Evolutionary conservation across 2,888 invertebrate genomes (phyloP), one percentile per base, ranked within the genome.

Genomic region (Polydrusus tereticollis): DNA sequence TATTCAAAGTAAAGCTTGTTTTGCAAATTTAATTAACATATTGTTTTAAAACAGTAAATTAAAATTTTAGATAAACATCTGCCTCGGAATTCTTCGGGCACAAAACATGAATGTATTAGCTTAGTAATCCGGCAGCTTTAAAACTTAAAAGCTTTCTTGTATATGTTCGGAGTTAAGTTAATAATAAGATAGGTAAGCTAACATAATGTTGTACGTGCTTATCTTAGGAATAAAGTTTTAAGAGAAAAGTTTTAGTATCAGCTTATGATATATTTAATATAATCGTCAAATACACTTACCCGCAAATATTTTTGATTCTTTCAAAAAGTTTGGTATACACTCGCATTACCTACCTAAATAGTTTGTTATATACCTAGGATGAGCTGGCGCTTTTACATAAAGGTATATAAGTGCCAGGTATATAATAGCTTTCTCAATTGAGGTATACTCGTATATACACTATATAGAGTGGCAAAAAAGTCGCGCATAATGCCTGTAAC

Each of bases 101-200:
- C 20, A 21, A 26, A 29, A 52, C 26, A 26, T 5, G 16, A 47
- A 47, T 47, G 12, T 47, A 26, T 26, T n/a, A 26, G 33, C 52
- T 16, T 16, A 55, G 29, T 55, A 55, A 55, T 55, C 52, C 29
- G 8, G 52, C 23, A 16, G 52, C 14, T 55, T 14, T 55, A 29
- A 50, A 55, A 55, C 52, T 55, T 29, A 29, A 52, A 55, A 29
- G 29, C 52, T 55, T 29, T 12, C 1, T 3, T 55, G 18, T 55
- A 55, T 29, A 55, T 55, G 29, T 29, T 26, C 2, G 18, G 12
- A 55, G 52, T 26, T 52, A 29, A 14, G 29, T 26, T 20, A 45
- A 45, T 47, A 47, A 47, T 23, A 23, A 23, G 47, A 47, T n/a
- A 23, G 21, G 29, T 55, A 29, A 55, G 52, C n/a, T 29, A 55